Evolutionary conservation across 2,113 vertebrate genomes (phyloP).

Genomic region (Dipodomys merriami): DNA sequence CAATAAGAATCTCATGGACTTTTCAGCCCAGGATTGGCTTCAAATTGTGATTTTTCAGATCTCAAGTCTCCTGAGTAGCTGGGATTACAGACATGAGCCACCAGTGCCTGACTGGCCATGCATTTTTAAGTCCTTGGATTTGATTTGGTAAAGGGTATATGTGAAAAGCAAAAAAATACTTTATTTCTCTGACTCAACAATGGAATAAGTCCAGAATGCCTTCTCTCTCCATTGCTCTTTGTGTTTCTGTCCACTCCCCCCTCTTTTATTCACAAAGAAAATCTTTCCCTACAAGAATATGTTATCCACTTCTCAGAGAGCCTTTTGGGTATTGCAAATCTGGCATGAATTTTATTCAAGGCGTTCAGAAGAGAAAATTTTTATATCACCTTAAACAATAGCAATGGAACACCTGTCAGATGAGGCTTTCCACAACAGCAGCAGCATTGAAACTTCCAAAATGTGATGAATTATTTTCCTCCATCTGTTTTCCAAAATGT

Average conservation of each 20-base stretch:
- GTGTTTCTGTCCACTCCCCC: too few species aligned
- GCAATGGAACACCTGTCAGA: constrained; percentile 70
- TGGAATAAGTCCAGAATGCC: not conserved
- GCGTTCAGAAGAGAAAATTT: constrained; percentile 51
- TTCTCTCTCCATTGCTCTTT: too few species aligned
- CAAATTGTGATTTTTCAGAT: too few species aligned
- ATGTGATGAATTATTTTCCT: constrained; percentile 66
- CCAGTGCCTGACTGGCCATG: too few species aligned
- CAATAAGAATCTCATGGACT: too few species aligned
- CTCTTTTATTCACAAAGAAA: not conserved
- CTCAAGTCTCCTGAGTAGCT: too few species aligned
- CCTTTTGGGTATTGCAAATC: constrained; percentile 15
- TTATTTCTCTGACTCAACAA: constrained; percentile 9
- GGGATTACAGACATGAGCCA: too few species aligned
- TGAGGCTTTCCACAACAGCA: constrained; percentile 61
- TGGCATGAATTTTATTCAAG: constrained; percentile 30
- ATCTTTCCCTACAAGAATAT: not conserved
- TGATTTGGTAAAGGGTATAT: constrained; percentile 16
- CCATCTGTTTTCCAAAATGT: constrained; percentile 79
- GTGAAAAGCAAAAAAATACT: constrained; percentile 26
- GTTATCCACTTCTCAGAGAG: not conserved
- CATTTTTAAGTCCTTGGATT: constrained; percentile 35
- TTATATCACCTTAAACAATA: constrained; percentile 59
- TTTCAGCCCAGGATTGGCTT: too few species aligned
- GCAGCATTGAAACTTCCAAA: constrained; percentile 66